Evolutionary conservation across 1,140 invertebrate species (phyloP), one percentile per base, ranked within the genome.

Genomic region (Ericerus pela): DNA sequence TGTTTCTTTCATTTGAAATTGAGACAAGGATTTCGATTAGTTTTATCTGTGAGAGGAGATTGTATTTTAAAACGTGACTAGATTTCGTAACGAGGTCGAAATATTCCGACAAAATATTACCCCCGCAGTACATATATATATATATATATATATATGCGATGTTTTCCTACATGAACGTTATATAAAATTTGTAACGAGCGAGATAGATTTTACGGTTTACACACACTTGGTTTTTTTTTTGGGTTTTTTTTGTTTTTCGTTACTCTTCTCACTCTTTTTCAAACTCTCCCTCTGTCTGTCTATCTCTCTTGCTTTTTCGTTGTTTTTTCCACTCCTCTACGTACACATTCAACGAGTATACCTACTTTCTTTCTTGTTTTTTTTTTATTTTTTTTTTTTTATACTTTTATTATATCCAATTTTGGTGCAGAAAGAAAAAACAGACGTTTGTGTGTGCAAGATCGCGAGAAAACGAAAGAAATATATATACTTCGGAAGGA

Each of bases 161-260:
- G 41, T 47, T 47, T 47, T n/a, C 3, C 41, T 47, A 47, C 20
- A 41, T 33, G 20, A 24, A 47, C 16, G 41, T 24, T 47, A 47
- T 24, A 47, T 47, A 47, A 47, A 47, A 22, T 18, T 47, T 47
- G 41, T 47, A 47, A 47, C 41, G 26, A 47, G 41, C 41, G 41
- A 24, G 41, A 47, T 47, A 24, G 41, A 24, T 47, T 47, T 47
- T 47, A 47, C 41, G 41, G 41, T 47, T 47, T 47, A 47, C n/a
- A n/a, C n/a, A n/a, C n/a, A n/a, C n/a, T n/a, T n/a, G n/a, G n/a
- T n/a, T n/a, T n/a, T n/a, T n/a, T n/a, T n/a, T n/a, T n/a, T n/a
- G n/a, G n/a, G n/a, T n/a, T n/a, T n/a, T n/a, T n/a, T n/a, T n/a
- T n/a, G n/a, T n/a, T n/a, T n/a, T n/a, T n/a, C n/a, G n/a, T n/a